These are phyloP conservation scores for Syrista parreyssii DNA, from an alignment of 2,888 invertebrate genomes.

Conservation along the genomic window DNA sequence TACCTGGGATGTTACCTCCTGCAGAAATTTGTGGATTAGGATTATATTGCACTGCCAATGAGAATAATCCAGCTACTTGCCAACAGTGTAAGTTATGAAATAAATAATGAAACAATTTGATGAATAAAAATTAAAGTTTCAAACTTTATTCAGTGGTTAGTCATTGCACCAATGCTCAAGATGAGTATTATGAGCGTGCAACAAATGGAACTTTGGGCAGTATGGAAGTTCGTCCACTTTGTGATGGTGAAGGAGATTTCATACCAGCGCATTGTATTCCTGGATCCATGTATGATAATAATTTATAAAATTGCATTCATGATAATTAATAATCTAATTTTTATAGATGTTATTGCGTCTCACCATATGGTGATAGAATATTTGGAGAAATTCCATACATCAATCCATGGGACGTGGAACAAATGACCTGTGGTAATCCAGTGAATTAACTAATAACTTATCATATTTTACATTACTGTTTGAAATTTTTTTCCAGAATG, in stretches of 20 bases:
- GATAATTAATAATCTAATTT: background rate
- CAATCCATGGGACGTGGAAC: constrained; percentile 57
- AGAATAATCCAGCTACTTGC: constrained; percentile 63
- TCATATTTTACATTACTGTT: constrained; percentile 4
- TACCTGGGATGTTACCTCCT: constrained; percentile 69
- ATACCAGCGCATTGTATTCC: constrained; percentile 72
- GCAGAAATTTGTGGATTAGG: constrained; percentile 73
- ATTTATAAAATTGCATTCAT: constrained; percentile 4
- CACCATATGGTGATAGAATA: constrained; percentile 72
- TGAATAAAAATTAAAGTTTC: background rate
- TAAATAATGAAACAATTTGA: background rate
- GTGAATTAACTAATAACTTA: background rate
- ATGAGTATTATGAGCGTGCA: constrained; percentile 68
- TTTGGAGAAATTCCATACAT: constrained; percentile 74
- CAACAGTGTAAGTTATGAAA: constrained; percentile 66
- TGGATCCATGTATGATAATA: constrained; percentile 73
- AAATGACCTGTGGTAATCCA: constrained; percentile 72
- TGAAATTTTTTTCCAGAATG: constrained; percentile 67
- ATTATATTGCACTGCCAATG: constrained; percentile 65
- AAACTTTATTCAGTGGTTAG: constrained; percentile 39
- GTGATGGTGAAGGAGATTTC: constrained; percentile 74
- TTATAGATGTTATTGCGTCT: constrained; percentile 75
- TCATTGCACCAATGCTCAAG: constrained; percentile 57
- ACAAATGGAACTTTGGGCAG: constrained; percentile 68
- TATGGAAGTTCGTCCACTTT: constrained; percentile 70